Evolutionary conservation across 2,113 vertebrate genomes (phyloP).

Genomic region (Gymnobelideus leadbeateri): DNA sequence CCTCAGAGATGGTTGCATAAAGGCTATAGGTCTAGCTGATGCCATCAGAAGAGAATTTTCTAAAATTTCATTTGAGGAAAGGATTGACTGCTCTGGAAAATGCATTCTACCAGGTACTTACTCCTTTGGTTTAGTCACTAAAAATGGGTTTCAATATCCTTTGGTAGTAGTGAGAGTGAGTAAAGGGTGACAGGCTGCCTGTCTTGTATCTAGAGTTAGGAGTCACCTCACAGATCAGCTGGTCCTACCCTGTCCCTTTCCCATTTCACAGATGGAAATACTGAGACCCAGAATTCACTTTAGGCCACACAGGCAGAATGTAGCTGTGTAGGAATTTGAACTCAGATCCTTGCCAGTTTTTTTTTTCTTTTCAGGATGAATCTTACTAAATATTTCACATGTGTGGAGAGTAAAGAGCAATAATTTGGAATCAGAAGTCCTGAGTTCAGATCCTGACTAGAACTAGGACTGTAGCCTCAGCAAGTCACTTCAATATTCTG

Average conservation of each 20-base stretch:
- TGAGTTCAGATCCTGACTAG: no score
- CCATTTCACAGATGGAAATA: not conserved
- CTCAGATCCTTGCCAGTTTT: not conserved
- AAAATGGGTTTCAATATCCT: not conserved
- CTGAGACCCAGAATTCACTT: not conserved
- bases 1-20: slow-evolving; percentile 91
- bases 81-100: slow-evolving; percentile 94
- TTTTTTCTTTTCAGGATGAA: not conserved
- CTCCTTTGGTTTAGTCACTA: slow-evolving; percentile 9
- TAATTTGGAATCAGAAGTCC: not conserved
- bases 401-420: not conserved
- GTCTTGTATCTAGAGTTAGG: not conserved
- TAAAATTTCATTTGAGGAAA: slow-evolving; percentile 87
- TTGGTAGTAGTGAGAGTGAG: not conserved
- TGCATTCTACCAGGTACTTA: slow-evolving; percentile 93
- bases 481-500: no score
- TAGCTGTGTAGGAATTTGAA: not conserved
- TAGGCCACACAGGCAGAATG: not conserved
- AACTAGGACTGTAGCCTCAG: no score
- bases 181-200: not conserved
- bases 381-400: not conserved
- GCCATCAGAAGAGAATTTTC: slow-evolving; percentile 86
- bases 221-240: not conserved
- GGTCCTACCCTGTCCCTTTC: not conserved
- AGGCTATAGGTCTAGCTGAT: slow-evolving; percentile 90